Base-by-base conservation (phyloP, 2,888 invertebrate genomes). In the Athalia rosae region DNA sequence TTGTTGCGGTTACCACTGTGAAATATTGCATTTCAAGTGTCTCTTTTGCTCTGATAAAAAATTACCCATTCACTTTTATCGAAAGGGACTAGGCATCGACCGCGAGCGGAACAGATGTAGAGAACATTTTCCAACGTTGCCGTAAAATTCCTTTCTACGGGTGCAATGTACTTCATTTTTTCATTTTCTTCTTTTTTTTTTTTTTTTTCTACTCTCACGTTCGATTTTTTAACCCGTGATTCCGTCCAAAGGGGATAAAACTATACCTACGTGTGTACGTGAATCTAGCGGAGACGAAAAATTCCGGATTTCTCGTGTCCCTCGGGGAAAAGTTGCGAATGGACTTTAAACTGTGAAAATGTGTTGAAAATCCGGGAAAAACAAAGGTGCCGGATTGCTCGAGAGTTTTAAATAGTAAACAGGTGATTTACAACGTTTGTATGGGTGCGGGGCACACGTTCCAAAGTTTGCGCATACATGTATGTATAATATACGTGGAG, bases 1-100 rank as follows among this genome's bases (percentile, higher is more conserved):
- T 28, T 28, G 45, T n/a, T 28, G 48, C n/a, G 47, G 45, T 64
- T 13, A 47, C 64, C 62, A 53, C 63, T 69, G 62, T 50, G 69
- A 78, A 78, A 76, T 78, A 62, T 67, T 76, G 69, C 67, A 50
- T 67, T 50, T 53, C 67, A 67, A 67, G 41, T 50, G 41, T 50
- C 41, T 47, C 47, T 47, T 61, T 1, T 13, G 3, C 66, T 4
- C n/a, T 11, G 13, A 28, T 28, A 28, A 28, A 28, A 28, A 28
- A 28, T 28, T 28, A 28, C 28, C 28, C 28, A 28, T 28, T 28
- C 28, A 28, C 28, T 28, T 28, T 28, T 28, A 28, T 28, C 28
- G 28, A 28, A 28, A 28, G 28, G 28, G 28, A 28, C 28, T n/a
- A n/a, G n/a, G 28, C 28, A 28, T 28, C 28, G 28, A 28, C 28